phyloP scores from a whole-genome alignment of 2,888 invertebrate genomes.

The Scaptomyza parva region DNA sequence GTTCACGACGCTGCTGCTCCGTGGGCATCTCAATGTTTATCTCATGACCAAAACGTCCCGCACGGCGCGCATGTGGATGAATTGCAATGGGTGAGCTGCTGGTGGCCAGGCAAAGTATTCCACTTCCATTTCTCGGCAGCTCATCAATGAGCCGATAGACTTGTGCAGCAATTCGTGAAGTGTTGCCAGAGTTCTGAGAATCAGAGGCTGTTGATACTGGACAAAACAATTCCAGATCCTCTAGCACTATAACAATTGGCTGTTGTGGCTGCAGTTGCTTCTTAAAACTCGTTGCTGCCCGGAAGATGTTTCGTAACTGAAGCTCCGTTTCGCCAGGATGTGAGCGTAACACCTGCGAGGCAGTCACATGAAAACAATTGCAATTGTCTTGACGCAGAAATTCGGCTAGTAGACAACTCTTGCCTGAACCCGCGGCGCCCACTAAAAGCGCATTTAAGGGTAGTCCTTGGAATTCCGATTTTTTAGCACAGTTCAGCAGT shows the following conservation, averaged over 20 bases:
- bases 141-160: constrained; percentile 86
- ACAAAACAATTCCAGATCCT: constrained; percentile 85
- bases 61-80: constrained; percentile 85
- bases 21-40: constrained; percentile 85
- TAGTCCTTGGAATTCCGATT: constrained; percentile 25
- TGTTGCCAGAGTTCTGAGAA: constrained; percentile 77
- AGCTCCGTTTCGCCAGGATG: constrained; percentile 86
- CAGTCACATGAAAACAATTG: constrained; percentile 85
- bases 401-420: constrained; percentile 86
- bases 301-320: constrained; percentile 85
- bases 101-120: constrained; percentile 86
- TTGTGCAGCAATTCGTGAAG: constrained; percentile 84
- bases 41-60: constrained; percentile 87
- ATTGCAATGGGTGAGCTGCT: constrained; percentile 85
- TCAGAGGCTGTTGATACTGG: constrained; percentile 77
- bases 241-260: constrained; percentile 84
- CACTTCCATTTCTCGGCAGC: constrained; percentile 66
- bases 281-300: constrained; percentile 82
- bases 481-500: constrained; percentile 47
- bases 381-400: constrained; percentile 85
- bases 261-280: constrained; percentile 74
- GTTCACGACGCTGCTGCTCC: constrained; percentile 84
- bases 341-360: constrained; percentile 85
- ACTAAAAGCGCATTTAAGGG: constrained; percentile 75
- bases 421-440: constrained; percentile 87